These are phyloP conservation scores for Acropternis orthonyx DNA, from an alignment of 2,797 vertebrate genomes.

Conservation along the genomic window DNA sequence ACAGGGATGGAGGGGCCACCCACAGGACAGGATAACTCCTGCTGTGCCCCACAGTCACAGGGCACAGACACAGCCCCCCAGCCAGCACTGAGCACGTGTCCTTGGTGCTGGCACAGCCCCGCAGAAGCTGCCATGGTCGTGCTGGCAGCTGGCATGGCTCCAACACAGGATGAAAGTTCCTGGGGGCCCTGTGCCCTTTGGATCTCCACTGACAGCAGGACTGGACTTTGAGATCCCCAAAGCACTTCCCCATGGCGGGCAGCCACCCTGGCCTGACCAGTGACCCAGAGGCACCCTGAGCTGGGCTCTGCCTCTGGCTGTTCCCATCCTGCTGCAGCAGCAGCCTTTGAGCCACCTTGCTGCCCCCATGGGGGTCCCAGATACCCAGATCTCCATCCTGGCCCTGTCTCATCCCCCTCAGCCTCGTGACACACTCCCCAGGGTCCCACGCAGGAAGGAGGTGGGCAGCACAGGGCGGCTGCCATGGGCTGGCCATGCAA, in stretches of 20 bases:
- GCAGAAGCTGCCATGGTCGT: accelerated
- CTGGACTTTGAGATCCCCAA: background rate
- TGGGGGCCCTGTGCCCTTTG: background rate
- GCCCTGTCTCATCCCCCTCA: accelerated
- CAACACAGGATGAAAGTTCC: background rate
- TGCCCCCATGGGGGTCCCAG: accelerated
- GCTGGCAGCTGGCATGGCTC: accelerated
- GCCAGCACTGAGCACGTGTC: accelerated
- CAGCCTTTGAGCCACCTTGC: background rate
- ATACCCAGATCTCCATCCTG: background rate
- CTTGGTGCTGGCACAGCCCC: accelerated
- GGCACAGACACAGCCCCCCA: accelerated
- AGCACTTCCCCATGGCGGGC: accelerated
- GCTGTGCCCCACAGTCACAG: accelerated
- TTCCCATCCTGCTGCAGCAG: background rate
- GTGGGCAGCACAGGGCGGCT: background rate
- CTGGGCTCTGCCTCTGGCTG: background rate
- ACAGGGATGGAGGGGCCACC: background rate
- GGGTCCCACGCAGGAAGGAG: accelerated
- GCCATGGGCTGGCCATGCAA: background rate
- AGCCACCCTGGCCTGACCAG: accelerated
- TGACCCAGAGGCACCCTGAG: background rate
- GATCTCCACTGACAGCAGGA: constrained; percentile 7
- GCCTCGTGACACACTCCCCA: background rate
- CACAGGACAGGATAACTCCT: background rate